phyloP scores from a whole-genome alignment of 2,888 invertebrate genomes.

The Rhodophaea formosa region DNA sequence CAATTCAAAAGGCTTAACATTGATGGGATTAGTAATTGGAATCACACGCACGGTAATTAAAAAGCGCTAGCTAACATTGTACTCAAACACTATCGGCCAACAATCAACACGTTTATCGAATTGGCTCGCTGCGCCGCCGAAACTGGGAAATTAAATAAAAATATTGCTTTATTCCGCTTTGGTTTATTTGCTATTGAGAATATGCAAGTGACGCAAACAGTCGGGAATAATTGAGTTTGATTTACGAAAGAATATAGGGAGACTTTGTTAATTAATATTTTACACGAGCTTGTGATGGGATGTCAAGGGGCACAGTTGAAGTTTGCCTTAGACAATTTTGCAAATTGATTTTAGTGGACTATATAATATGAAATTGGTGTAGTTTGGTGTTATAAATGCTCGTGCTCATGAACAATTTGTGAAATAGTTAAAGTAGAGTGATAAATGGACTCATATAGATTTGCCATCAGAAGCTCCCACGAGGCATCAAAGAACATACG shows the following conservation, averaged over 20 bases:
- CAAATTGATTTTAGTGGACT: too few relatives aligned
- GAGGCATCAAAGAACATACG: too few relatives aligned
- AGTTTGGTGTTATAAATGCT: too few relatives aligned
- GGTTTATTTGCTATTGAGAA: background rate
- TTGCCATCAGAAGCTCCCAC: too few relatives aligned
- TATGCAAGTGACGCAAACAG: background rate
- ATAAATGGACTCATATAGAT: too few relatives aligned
- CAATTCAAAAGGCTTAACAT: background rate
- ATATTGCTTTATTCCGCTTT: slow-evolving; percentile 1
- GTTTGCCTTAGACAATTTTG: too few relatives aligned
- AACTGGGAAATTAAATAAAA: background rate
- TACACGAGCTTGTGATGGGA: too few relatives aligned
- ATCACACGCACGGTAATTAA: background rate
- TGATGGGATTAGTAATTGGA: background rate
- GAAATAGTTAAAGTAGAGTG: too few relatives aligned
- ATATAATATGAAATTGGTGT: too few relatives aligned
- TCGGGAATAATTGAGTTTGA: background rate
- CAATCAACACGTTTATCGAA: background rate
- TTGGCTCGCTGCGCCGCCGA: background rate
- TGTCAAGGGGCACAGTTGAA: too few relatives aligned
- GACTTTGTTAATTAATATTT: too few relatives aligned
- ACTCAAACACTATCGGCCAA: background rate
- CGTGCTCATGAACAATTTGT: too few relatives aligned
- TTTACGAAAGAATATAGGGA: background rate
- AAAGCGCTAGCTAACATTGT: background rate